Base-by-base conservation (phyloP, 2,113 vertebrate species). In the Gallinago jamesoni region DNA sequence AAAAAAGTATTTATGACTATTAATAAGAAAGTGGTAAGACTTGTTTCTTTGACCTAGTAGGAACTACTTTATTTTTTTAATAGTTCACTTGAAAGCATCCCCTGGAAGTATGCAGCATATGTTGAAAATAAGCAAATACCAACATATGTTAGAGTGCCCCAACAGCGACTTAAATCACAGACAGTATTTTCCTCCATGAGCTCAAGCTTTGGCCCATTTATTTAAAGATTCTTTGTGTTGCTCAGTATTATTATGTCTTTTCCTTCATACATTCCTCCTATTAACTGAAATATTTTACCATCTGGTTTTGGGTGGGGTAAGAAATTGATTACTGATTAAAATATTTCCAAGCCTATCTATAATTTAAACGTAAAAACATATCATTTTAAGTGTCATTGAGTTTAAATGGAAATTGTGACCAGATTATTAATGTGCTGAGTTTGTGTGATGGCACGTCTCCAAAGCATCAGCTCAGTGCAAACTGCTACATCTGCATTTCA, bases 281-380 rank as follows among this genome's bases (percentile, higher is more conserved):
- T 69, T 95, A 96, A 83, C 37, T 19, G 69, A 92, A 90, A 37
- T 35, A 47, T 84, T 93, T 93, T 57, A 33, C 91, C 92, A 96
- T 92, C 91, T 97, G 95, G 9, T 96, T 94, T 96, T 87, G 92
- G 95, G 96, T 94, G 96, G 91, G 43, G 94, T 94, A 84, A 80
- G 83, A 84, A 93, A 95, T 95, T 2, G 84, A 96, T 97, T 94
- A 67, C 74, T 87, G 74, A 96, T 96, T 91, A 91, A 96, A 94
- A 56, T 89, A 87, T 84, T 94, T 97, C 70, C 45, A 88, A 82
- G 52, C 48, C 62, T 79, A 84, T 95, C 95, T 66, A 79, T 94
- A 96, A 91, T 87, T 91, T 87, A 87, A 87, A 82, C 50, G 28
- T 59, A 82, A 92, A 94, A 59, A 3, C 53, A 28, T 72, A 88